Percentiles rank a stretch among this genome's conserved stretches.
Conservation (phyloP, 2,797 vertebrate species). For the Cossypha niveicapilla region DNA sequence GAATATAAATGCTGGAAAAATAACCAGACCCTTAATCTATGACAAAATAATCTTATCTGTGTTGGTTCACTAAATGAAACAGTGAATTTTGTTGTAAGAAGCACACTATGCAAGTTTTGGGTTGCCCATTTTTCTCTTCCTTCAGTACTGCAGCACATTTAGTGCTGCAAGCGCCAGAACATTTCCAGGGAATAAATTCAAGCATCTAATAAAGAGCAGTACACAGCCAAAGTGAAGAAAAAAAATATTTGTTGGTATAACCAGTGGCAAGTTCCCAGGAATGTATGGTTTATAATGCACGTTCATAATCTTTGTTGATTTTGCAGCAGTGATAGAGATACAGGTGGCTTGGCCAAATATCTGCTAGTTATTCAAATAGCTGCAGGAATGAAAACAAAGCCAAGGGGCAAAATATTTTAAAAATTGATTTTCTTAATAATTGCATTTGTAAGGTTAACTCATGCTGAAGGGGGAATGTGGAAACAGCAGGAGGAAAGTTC, state of each 20-base stretch:
- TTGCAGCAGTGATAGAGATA: not conserved
- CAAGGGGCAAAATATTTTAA: slow-evolving; percentile 18
- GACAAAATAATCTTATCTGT: not conserved
- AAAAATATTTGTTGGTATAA: not conserved
- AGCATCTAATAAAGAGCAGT: not conserved
- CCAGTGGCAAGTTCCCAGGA: not conserved
- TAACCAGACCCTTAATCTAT: not conserved
- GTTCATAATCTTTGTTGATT: not conserved
- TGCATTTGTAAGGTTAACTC: not conserved
- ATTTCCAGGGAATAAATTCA: not conserved
- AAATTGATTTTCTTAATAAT: not conserved
- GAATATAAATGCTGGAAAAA: not conserved
- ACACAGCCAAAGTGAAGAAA: not conserved
- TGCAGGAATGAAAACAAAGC: slow-evolving; percentile 32
- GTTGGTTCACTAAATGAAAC: not conserved
- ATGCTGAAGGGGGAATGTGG: not conserved
- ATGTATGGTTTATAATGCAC: not conserved
- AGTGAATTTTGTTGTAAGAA: not conserved
- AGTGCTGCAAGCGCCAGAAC: not conserved
- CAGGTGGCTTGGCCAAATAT: slow-evolving; percentile 3
- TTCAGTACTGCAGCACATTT: not conserved
- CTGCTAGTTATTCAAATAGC: not conserved
- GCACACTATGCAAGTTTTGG: not conserved
- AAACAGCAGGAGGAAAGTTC: not conserved
- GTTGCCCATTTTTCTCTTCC: not conserved